These are phyloP conservation scores for Abscondita cerata DNA, from an alignment of 2,888 invertebrate species.

Conservation along the genomic window DNA sequence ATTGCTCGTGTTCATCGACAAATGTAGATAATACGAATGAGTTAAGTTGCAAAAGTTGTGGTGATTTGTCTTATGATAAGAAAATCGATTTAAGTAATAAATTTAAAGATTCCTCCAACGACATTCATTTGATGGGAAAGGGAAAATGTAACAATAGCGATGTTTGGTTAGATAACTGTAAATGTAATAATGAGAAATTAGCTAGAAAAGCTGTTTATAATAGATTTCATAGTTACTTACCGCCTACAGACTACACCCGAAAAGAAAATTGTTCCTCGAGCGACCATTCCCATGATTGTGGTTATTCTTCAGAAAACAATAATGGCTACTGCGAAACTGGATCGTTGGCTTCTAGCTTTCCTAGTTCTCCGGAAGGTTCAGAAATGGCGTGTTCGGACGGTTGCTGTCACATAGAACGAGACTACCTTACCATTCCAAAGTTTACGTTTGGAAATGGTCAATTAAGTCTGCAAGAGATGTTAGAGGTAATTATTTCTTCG, in stretches of 20 bases:
- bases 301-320: slow-evolving; percentile 87
- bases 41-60: slow-evolving; percentile 44
- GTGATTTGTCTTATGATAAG: slow-evolving; percentile 30
- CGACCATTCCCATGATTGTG: slow-evolving; percentile 82
- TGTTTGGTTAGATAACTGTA: slow-evolving; percentile 52
- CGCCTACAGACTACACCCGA: slow-evolving; percentile 32
- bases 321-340: slow-evolving; percentile 73
- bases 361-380: slow-evolving; percentile 88
- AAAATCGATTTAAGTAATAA: slow-evolving; percentile 21
- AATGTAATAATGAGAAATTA: slow-evolving; percentile 40
- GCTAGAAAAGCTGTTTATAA: slow-evolving; percentile 43
- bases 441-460: slow-evolving; percentile 63
- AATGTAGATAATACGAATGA: slow-evolving; percentile 45
- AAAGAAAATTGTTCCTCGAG: slow-evolving; percentile 67
- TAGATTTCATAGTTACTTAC: slow-evolving; percentile 47
- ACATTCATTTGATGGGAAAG: slow-evolving; percentile 16
- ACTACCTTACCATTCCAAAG: slow-evolving; percentile 50
- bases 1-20: slow-evolving; percentile 37
- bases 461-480: slow-evolving; percentile 77
- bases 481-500: slow-evolving; percentile 65
- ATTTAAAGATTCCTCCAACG: slow-evolving; percentile 17
- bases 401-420: slow-evolving; percentile 78
- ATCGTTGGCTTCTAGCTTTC: slow-evolving; percentile 76
- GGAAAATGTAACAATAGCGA: slow-evolving; percentile 41
- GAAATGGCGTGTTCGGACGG: slow-evolving; percentile 90